phyloP scores from a whole-genome alignment of 2,113 vertebrate genomes.

The Sigmodon hispidus region DNA sequence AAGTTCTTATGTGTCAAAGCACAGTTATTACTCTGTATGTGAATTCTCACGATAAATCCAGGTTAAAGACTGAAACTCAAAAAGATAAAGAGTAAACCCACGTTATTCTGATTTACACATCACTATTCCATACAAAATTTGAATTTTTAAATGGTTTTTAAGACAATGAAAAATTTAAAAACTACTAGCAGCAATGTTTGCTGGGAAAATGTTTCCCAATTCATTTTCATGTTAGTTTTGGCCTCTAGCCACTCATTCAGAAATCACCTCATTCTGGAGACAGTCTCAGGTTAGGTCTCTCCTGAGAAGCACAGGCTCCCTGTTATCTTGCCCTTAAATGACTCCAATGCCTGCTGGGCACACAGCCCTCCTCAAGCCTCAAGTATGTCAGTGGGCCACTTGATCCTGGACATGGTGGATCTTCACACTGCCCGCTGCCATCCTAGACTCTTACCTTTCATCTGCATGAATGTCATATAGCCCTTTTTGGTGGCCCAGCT shows the following conservation, averaged over 20 bases:
- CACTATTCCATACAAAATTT: neutral
- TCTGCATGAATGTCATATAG: neutral
- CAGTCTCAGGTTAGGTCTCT: neutral
- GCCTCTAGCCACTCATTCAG: neutral
- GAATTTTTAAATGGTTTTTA: constrained; percentile 49
- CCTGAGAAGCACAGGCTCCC: neutral
- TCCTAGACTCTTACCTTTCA: neutral
- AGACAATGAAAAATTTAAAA: constrained; percentile 39
- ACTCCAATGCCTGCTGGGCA: neutral
- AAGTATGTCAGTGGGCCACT: neutral
- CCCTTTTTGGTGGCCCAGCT: neutral
- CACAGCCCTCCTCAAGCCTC: neutral
- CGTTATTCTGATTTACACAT: neutral
- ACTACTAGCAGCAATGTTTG: neutral
- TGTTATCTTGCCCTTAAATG: neutral
- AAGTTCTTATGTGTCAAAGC: neutral
- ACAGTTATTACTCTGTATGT: neutral
- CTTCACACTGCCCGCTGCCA: neutral
- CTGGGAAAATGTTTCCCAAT: constrained; percentile 32
- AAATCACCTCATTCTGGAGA: constrained; percentile 36
- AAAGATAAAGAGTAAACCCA: neutral
- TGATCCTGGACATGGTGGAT: neutral
- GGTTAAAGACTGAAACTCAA: neutral
- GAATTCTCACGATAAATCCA: neutral
- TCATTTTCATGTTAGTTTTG: constrained; percentile 31